phyloP scores from a whole-genome alignment of 1,140 invertebrate genomes.

The Drosophila pandora region DNA sequence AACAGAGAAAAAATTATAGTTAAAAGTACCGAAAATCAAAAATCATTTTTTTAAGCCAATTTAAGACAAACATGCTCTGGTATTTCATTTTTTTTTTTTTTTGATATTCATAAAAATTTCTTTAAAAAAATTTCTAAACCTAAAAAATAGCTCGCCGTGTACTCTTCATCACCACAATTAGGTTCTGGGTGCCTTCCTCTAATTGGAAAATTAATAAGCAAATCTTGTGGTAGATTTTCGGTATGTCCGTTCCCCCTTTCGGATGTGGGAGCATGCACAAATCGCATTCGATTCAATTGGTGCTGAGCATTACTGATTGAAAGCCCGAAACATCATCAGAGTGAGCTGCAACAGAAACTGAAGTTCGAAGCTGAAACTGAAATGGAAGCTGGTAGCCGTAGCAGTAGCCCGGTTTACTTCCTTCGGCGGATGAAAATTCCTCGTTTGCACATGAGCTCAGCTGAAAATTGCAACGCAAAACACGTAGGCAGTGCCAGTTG shows the following conservation, averaged over 20 bases:
- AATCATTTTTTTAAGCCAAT: background rate
- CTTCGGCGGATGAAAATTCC: conserved; percentile 51
- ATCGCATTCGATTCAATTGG: conserved; percentile 76
- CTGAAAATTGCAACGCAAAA: conserved; percentile 77
- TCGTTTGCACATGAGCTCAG: conserved; percentile 79
- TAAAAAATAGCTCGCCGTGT: no score
- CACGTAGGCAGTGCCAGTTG: conserved; percentile 52
- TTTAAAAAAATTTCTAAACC: background rate
- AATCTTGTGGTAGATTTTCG: background rate
- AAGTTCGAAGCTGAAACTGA: conserved; percentile 20
- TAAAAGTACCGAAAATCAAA: background rate
- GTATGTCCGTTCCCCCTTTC: background rate
- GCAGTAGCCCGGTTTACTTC: conserved; percentile 6
- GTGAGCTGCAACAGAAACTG: conserved; percentile 25
- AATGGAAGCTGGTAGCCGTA: background rate
- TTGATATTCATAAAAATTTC: no score
- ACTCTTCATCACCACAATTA: conserved; percentile 49
- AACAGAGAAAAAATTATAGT: background rate
- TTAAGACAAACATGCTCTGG: background rate
- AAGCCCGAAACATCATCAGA: conserved; percentile 22
- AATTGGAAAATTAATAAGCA: conserved; percentile 73
- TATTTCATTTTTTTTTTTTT: no score
- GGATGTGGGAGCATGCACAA: conserved; percentile 35
- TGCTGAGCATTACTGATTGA: conserved; percentile 72
- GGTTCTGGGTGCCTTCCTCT: conserved; percentile 19